Base-by-base conservation (phyloP, 2,888 invertebrate genomes). In the Lamproptera curius region DNA sequence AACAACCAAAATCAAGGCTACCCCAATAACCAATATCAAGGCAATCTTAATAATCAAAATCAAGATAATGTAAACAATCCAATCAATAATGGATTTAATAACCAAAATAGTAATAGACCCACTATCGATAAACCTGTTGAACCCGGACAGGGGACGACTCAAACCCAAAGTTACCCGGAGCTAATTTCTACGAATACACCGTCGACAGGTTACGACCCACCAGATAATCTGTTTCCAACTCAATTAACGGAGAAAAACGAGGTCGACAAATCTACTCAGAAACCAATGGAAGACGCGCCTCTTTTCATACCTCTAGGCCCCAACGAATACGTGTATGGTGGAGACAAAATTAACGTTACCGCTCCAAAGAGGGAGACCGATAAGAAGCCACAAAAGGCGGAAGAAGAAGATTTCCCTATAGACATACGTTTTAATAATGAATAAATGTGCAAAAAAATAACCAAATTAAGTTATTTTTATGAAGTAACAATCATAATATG, bases 311-410 rank as follows among this genome's bases (percentile, higher is more conserved):
- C 84, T 14, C 68, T 86, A 1, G 64, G 66, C 23, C 70, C 76
- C 2, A 72, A 75, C 40, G 66, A 73, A 37, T 73, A 72, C 41
- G 52, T 61, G 0, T 77, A 79, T 48, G 67, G 63, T 2, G 73
- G 69, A 34, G 73, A 74, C 42, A 73, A 73, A 56, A 70, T 67
- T 26, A 67, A 72, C 39, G 63, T 69, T 15, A 73, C 65, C 44
- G 73, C 70, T 11, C 85, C 84, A 2, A 84, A 85, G 62, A 63
- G 78, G 50, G 78, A 84, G 37, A 70, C 73, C 0, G 63, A 59
- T 45, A 63, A 62, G 16, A 68, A 64, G 37, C 57, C 64, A 2
- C 57, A 49, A 5, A 65, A 67, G 13, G 56, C 59, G 1, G 60
- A 63, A 17, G 77, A 79, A 11, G 77, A 80, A 35, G 67, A 71